A percentile compares a stretch with the other conserved stretches of the same genome.
Conservation (phyloP, 2,888 invertebrate species). For the Drosophila antonietae region DNA sequence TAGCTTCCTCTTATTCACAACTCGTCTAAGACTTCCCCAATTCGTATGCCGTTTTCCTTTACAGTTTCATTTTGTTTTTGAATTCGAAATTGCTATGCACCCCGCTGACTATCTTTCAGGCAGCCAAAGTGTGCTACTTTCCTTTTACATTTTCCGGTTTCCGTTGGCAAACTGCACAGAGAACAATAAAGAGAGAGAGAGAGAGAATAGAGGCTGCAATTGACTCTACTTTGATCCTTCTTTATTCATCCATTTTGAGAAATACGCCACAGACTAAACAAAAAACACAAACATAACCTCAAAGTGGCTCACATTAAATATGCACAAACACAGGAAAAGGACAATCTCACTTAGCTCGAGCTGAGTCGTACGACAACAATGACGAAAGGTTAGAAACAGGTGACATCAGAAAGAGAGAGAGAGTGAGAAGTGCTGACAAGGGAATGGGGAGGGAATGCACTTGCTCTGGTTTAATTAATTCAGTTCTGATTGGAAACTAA, state of each 20-base stretch:
- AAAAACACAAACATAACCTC: constrained; percentile 61
- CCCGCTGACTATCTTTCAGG: constrained; percentile 42
- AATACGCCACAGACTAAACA: constrained; percentile 20
- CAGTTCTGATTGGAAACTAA: constrained; percentile 51
- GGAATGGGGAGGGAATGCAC: constrained; percentile 38
- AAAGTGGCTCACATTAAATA: constrained; percentile 60
- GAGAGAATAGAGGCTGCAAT: constrained; percentile 16
- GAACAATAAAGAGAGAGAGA: neutral
- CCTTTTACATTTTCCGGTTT: constrained; percentile 36
- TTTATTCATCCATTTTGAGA: constrained; percentile 24
- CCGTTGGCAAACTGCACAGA: constrained; percentile 38
- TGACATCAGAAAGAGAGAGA: neutral
- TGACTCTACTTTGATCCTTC: constrained; percentile 1
- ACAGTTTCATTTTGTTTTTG: constrained; percentile 60
- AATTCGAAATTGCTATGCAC: constrained; percentile 62
- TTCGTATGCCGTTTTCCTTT: constrained; percentile 26
- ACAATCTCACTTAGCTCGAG: constrained; percentile 40
- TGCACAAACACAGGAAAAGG: constrained; percentile 64
- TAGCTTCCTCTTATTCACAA: constrained; percentile 53
- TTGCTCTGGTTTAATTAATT: constrained; percentile 66
- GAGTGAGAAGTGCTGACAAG: neutral
- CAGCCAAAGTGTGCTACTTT: constrained; percentile 46
- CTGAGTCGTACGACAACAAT: constrained; percentile 24
- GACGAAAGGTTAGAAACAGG: constrained; percentile 13
- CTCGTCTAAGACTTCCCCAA: constrained; percentile 15